Conservation (phyloP, 2,113 vertebrate species). For the Cephalopholis sonnerati region DNA sequence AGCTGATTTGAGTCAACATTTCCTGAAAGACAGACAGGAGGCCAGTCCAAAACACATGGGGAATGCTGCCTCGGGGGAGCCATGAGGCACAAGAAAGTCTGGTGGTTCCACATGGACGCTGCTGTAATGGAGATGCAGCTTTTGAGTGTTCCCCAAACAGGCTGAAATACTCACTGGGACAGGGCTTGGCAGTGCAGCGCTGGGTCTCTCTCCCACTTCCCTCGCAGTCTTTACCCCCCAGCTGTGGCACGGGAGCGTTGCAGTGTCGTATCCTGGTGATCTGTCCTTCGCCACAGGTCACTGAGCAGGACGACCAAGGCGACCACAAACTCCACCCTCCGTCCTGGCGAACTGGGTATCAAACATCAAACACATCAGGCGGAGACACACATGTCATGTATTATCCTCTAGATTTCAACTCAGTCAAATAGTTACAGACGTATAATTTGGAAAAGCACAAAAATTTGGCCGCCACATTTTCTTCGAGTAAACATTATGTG, state of each 20-base stretch:
- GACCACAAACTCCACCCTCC: conserved; percentile 99
- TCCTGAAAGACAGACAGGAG: conserved; percentile 60
- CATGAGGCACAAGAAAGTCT: conserved; percentile 31
- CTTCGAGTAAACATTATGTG: conserved; percentile 58
- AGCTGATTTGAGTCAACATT: conserved; percentile 64
- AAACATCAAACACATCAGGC: conserved; percentile 37
- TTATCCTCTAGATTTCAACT: conserved; percentile 49
- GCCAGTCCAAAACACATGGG: conserved; percentile 63
- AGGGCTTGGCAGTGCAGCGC: conserved; percentile 89
- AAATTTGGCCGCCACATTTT: conserved; percentile 38
- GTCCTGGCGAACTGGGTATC: conserved; percentile 91
- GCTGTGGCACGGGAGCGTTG: conserved; percentile 95
- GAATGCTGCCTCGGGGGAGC: conserved; percentile 59
- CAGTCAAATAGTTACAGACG: conserved; percentile 43
- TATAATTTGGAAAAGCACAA: conserved; percentile 46
- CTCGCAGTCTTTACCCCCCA: conserved; percentile 92
- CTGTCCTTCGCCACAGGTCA: conserved; percentile 93
- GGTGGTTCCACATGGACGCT: conserved; percentile 14
- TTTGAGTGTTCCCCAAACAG: conserved; percentile 1
- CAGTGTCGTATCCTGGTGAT: conserved; percentile 97
- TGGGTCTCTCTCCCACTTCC: conserved; percentile 94
- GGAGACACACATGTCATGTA: conserved; percentile 27
- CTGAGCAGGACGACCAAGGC: conserved; percentile 96
- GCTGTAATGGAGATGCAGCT: conserved; percentile 40
- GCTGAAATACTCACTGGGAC: conserved; percentile 87